phyloP scores from a whole-genome alignment of 1,140 invertebrate species.

The Atta colombica region DNA sequence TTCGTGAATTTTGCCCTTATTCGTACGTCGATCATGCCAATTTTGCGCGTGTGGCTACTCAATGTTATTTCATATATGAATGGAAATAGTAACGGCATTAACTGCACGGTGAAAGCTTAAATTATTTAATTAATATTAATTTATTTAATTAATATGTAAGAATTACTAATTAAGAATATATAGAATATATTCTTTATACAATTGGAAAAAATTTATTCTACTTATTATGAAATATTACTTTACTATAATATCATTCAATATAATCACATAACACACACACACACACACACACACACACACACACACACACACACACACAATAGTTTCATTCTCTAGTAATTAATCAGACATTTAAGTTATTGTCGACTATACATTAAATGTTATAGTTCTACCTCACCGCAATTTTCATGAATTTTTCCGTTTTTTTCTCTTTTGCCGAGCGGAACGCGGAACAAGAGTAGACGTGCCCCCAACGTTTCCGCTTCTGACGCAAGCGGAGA shows the following conservation, averaged over 20 bases:
- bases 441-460: constrained; percentile 23
- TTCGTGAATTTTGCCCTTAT: constrained; percentile 45
- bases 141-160: no score
- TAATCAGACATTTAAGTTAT: constrained; percentile 14
- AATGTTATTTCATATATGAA: not conserved
- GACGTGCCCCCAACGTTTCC: constrained; percentile 34
- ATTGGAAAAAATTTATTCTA: not conserved
- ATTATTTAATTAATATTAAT: no score
- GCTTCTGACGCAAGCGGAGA: constrained; percentile 17
- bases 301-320: no score
- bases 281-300: no score
- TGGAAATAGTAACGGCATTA: no score
- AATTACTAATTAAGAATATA: no score
- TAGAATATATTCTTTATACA: not conserved
- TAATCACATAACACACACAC: no score
- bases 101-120: no score
- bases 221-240: not conserved
- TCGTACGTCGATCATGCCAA: constrained; percentile 43
- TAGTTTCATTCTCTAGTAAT: not conserved
- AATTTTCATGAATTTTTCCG: constrained; percentile 34
- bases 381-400: constrained; percentile 12
- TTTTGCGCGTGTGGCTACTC: constrained; percentile 10
- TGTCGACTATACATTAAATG: not conserved
- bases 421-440: not conserved
- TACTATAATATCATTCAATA: not conserved